phyloP scores from a whole-genome alignment of 2,797 vertebrate species.

The Lerista edwardsae region DNA sequence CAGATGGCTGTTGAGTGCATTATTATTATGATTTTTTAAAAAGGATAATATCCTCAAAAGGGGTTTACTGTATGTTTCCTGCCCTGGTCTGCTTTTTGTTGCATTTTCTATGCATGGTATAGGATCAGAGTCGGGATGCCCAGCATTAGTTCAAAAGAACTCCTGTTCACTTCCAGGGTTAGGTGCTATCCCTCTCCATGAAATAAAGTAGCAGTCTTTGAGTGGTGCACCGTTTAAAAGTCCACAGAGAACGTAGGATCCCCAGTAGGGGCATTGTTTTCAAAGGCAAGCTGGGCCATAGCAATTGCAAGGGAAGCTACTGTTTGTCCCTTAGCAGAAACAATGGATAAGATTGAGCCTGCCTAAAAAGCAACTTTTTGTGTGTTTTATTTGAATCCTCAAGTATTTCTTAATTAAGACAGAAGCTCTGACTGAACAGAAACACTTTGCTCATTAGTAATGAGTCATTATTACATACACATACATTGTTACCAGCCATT shows the following conservation, averaged over 20 bases:
- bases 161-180: not conserved
- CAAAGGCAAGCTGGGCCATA: not conserved
- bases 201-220: not conserved
- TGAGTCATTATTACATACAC: not conserved
- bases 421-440: not conserved
- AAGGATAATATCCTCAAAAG: not conserved
- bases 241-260: not conserved
- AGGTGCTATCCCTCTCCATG: not conserved
- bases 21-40: not conserved
- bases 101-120: not conserved
- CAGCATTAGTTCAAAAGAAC: not conserved
- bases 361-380: not conserved
- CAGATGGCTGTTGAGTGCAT: not conserved
- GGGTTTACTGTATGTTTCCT: too few relatives aligned
- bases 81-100: not conserved
- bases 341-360: not conserved
- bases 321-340: not conserved
- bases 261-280: not conserved
- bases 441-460: not conserved
- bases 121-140: not conserved
- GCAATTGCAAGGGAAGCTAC: not conserved
- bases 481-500: not conserved
- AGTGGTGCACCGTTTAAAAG: not conserved
- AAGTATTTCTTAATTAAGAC: not conserved
- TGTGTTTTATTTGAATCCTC: not conserved